Percentiles rank a stretch among this genome's conserved stretches.
These are phyloP conservation scores for Pelosia muscerda DNA, from an alignment of 2,888 invertebrate genomes.

Conservation along the genomic window DNA sequence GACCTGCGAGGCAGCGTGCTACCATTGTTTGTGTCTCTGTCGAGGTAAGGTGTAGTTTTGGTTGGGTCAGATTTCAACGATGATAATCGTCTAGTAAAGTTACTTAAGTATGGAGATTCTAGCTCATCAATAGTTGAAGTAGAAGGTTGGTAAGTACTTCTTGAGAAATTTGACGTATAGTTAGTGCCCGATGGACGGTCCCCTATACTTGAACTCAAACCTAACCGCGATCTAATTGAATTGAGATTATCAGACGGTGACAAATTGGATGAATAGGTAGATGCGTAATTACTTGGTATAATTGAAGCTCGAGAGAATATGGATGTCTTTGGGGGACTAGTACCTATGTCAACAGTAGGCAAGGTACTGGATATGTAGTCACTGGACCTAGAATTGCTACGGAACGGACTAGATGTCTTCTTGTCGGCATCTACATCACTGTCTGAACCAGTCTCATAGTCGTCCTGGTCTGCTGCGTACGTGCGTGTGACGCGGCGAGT, in stretches of 20 bases:
- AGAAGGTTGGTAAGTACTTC: constrained; percentile 72
- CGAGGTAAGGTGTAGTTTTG: constrained; percentile 64
- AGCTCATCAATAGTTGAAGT: constrained; percentile 82
- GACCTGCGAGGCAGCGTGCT: constrained; percentile 74
- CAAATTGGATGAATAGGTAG: constrained; percentile 66
- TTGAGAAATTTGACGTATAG: constrained; percentile 67
- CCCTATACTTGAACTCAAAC: constrained; percentile 77
- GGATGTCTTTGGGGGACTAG: constrained; percentile 74
- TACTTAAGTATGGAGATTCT: constrained; percentile 90
- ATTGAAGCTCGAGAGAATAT: constrained; percentile 78
- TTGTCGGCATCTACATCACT: constrained; percentile 88
- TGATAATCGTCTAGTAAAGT: constrained; percentile 89
- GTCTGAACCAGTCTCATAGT: constrained; percentile 90
- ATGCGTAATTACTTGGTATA: constrained; percentile 62
- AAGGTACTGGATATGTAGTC: constrained; percentile 79
- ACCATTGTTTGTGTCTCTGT: constrained; percentile 78
- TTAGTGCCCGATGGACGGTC: constrained; percentile 71
- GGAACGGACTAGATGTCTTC: constrained; percentile 71
- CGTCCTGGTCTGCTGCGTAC: constrained; percentile 83
- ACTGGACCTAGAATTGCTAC: constrained; percentile 76
- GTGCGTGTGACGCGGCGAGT: constrained; percentile 84
- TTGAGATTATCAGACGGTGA: constrained; percentile 85
- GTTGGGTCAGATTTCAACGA: constrained; percentile 75
- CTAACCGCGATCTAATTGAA: constrained; percentile 87
- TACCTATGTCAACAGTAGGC: constrained; percentile 66